Base-by-base conservation (phyloP, 2,797 vertebrate species). In the Lates japonicus region DNA sequence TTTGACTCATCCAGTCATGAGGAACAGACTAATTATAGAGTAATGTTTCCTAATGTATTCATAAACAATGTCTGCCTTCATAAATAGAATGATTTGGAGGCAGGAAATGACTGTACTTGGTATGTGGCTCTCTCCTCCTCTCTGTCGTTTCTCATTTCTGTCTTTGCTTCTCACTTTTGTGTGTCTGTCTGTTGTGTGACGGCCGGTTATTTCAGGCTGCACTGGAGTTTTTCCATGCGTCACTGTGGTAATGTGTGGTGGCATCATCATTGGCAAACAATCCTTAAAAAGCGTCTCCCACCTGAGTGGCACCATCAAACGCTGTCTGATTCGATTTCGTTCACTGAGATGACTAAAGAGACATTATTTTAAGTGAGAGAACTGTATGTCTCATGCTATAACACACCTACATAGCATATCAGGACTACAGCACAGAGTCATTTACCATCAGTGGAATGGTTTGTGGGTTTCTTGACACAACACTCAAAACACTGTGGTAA, bases 11-110 rank as follows among this genome's bases (percentile, higher is more conserved):
- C 66, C 80, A 83, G 78, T 78, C 84, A 84, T 59, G 63, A 76
- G 81, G 74, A 87, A 83, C 85, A 63, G 70, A 81, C 79, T 89
- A 91, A 92, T 91, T 90, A 93, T 89, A 92, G 86, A 75, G 86
- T 48, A 73, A 41, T 69, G 52, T 79, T 74, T 85, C 57, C 75
- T 84, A 84, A 88, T 91, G 83, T 78, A 78, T 90, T 90, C 88
- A 83, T 78, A 84, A 91, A 91, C 83, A 88, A 76, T 78, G 86
- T 83, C 73, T 75, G 82, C 62, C 66, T 76, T 85, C 80, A 68
- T 76, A 89, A 84, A 89, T 81, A 83, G 72, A 87, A 76, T 62
- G 71, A 88, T 82, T 81, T 57, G 69, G 67, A 76, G 63, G 72
- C 72, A 82, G 82, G 83, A 90, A 81, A 73, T 73, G 62, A 87